These are phyloP conservation scores for Poliocrania exsul DNA, from an alignment of 2,797 vertebrate genomes.

Conservation along the genomic window DNA sequence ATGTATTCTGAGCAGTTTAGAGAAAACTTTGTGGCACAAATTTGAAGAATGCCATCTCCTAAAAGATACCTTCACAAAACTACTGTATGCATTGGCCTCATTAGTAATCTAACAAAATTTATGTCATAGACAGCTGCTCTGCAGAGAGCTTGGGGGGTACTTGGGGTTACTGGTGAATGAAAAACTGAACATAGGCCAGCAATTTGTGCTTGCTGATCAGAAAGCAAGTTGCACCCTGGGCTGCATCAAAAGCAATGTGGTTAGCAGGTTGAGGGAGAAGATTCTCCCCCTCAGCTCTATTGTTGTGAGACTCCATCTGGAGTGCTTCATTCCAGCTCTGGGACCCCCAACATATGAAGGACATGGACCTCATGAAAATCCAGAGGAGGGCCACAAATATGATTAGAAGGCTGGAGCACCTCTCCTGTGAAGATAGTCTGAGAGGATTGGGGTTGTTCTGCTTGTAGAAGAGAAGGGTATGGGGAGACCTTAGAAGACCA, in stretches of 20 bases:
- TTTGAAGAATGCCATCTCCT: background rate
- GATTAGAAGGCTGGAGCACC: background rate
- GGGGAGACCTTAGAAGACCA: background rate
- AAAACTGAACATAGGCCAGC: background rate
- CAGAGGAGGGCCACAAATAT: accelerated
- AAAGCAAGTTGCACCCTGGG: background rate
- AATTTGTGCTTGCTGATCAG: background rate
- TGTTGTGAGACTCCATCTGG: background rate
- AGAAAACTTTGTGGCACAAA: background rate
- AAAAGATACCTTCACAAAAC: background rate
- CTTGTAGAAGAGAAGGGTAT: background rate
- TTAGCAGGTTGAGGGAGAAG: background rate
- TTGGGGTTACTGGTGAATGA: too few species aligned
- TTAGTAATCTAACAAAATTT: background rate
- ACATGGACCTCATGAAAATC: too few species aligned
- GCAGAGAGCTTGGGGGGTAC: background rate
- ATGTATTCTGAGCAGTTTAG: background rate
- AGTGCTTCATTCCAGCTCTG: background rate
- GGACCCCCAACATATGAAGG: background rate
- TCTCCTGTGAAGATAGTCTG: background rate
- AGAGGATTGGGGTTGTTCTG: background rate
- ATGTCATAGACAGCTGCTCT: background rate
- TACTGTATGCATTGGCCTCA: background rate
- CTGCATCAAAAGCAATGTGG: accelerated
- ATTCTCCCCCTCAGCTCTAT: background rate